Evolutionary conservation across 2,888 invertebrate genomes (phyloP).

Genomic region (Minunthozetes semirufus): DNA sequence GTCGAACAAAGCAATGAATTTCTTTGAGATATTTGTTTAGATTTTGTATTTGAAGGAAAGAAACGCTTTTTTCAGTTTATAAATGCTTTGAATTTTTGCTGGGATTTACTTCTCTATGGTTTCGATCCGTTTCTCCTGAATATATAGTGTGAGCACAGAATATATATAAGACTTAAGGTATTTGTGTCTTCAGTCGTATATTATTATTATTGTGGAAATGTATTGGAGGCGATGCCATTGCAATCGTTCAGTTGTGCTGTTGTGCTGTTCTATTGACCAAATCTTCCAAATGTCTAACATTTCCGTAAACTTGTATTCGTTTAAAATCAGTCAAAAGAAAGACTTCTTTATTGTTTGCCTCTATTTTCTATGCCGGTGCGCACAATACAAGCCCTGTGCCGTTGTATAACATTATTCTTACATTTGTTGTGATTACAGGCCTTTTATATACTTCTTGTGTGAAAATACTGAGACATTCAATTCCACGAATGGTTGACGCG

Average conservation of each 20-base stretch:
- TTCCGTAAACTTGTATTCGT: conserved; percentile 10
- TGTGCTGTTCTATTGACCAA: background rate
- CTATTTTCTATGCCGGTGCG: background rate
- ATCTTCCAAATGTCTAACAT: conserved; percentile 9
- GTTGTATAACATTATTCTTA: background rate
- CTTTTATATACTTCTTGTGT: conserved; percentile 20
- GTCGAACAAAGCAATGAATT: background rate
- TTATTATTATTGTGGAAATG: background rate
- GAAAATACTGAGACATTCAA: conserved; percentile 32
- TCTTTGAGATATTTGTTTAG: background rate
- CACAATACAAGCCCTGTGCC: background rate
- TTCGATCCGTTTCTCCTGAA: background rate
- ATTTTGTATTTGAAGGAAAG: background rate
- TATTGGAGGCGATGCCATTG: background rate
- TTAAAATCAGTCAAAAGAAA: background rate
- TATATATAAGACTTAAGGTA: background rate
- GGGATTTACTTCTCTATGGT: background rate
- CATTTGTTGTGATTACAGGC: conserved; percentile 13
- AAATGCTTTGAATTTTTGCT: background rate
- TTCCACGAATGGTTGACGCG: conserved; percentile 35
- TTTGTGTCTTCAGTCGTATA: background rate
- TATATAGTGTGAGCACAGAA: background rate
- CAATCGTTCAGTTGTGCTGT: background rate
- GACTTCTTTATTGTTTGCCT: background rate
- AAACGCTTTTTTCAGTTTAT: background rate